phyloP scores from a whole-genome alignment of 2,797 vertebrate species.

The Odontamblyopus rebecca region DNA sequence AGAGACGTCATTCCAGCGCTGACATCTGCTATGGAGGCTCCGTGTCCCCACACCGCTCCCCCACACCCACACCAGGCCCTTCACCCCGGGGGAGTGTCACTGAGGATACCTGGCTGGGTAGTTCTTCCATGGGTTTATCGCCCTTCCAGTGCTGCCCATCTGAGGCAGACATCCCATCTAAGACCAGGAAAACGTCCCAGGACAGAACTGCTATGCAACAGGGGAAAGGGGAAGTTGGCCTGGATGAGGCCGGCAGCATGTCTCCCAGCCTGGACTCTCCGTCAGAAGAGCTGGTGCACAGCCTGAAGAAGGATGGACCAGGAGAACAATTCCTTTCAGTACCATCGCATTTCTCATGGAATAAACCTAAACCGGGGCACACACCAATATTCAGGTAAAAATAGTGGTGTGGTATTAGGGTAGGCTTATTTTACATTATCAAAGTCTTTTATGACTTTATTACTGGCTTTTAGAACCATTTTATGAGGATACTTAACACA shows the following conservation, averaged over 20 bases:
- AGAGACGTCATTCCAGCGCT: constrained; percentile 95
- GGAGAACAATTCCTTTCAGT: constrained; percentile 97
- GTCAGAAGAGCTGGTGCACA: constrained; percentile 85
- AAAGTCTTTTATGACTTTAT: neutral
- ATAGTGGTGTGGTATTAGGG: neutral
- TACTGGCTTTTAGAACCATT: neutral
- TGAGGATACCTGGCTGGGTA: constrained; percentile 92
- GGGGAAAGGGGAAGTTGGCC: constrained; percentile 85
- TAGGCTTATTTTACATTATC: neutral
- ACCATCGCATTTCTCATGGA: constrained; percentile 97
- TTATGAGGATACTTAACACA: neutral
- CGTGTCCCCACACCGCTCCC: constrained; percentile 94
- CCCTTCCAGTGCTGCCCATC: constrained; percentile 91
- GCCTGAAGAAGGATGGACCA: constrained; percentile 90
- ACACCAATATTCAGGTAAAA: constrained; percentile 97
- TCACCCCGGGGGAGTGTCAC: constrained; percentile 95
- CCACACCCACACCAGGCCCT: constrained; percentile 91
- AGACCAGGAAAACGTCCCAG: constrained; percentile 97
- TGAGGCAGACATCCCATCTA: constrained; percentile 95
- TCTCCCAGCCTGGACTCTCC: constrained; percentile 88
- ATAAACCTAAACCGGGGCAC: constrained; percentile 97
- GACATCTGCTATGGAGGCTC: constrained; percentile 92
- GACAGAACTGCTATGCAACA: constrained; percentile 86
- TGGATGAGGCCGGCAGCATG: constrained; percentile 88
- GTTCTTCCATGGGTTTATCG: constrained; percentile 82